Evolutionary conservation across 2,797 vertebrate genomes (phyloP).

Genomic region (Euphonia xanthogaster): DNA sequence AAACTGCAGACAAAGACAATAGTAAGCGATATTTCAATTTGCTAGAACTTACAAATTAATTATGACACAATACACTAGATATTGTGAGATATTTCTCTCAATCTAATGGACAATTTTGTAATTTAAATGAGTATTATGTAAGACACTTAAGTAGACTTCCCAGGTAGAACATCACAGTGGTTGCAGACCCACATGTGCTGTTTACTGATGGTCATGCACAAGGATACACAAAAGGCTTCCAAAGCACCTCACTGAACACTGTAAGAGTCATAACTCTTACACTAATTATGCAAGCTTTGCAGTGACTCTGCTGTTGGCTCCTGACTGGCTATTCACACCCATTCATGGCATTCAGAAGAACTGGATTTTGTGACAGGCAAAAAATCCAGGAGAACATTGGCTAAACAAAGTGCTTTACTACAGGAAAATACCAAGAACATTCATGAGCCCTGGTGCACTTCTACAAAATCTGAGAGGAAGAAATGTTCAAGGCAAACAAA

Average conservation of each 20-base stretch:
- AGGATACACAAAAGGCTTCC: background rate
- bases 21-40: background rate
- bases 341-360: background rate
- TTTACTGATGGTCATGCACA: background rate
- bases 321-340: background rate
- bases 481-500: background rate
- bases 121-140: background rate
- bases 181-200: background rate
- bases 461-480: background rate
- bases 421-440: background rate
- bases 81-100: background rate
- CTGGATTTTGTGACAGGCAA: background rate
- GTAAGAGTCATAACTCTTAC: background rate
- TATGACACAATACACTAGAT: background rate
- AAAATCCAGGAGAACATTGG: background rate
- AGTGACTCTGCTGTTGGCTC: background rate
- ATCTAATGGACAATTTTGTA: background rate
- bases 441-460: background rate
- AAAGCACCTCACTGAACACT: background rate
- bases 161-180: background rate
- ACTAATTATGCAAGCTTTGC: background rate
- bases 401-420: background rate
- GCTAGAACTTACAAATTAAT: background rate
- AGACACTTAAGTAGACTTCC: background rate
- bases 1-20: conserved; percentile 20